Conservation (phyloP, 2,113 vertebrate genomes). For the Pangasianodon gigas region DNA sequence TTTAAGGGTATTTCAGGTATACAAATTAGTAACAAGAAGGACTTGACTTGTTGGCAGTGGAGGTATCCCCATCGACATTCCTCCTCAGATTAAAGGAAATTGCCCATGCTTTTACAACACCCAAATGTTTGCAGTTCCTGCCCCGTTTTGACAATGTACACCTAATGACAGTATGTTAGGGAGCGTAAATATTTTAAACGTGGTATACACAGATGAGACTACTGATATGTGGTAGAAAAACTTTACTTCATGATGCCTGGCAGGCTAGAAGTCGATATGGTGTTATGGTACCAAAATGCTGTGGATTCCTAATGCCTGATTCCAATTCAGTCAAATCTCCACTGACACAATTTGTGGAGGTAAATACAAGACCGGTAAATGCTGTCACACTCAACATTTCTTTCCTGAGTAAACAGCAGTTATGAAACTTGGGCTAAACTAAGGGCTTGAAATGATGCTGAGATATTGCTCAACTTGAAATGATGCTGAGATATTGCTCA, state of each 20-base stretch:
- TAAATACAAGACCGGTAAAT: not conserved
- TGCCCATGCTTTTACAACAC: not conserved
- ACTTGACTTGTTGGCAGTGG: not conserved
- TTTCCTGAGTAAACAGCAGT: not conserved
- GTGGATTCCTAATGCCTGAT: slow-evolving; percentile 3
- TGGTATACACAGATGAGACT: not conserved
- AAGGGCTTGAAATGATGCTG: not conserved
- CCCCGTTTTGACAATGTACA: not conserved
- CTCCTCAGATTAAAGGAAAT: not conserved
- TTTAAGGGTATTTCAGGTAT: not conserved
- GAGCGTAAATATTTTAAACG: not conserved
- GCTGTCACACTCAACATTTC: not conserved
- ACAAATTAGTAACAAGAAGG: not conserved
- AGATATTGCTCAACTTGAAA: not conserved
- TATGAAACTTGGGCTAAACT: not conserved
- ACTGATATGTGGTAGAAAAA: not conserved
- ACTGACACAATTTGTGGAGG: not conserved
- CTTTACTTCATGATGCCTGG: not conserved
- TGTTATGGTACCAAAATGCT: not conserved
- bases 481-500: not conserved
- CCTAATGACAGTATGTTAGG: not conserved
- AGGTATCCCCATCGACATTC: not conserved
- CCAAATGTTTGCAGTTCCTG: slow-evolving; percentile 6
- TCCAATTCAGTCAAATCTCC: not conserved
- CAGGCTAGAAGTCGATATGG: slow-evolving; percentile 1